phyloP scores from a whole-genome alignment of 2,888 invertebrate species.

The Nymphalis urticae region DNA sequence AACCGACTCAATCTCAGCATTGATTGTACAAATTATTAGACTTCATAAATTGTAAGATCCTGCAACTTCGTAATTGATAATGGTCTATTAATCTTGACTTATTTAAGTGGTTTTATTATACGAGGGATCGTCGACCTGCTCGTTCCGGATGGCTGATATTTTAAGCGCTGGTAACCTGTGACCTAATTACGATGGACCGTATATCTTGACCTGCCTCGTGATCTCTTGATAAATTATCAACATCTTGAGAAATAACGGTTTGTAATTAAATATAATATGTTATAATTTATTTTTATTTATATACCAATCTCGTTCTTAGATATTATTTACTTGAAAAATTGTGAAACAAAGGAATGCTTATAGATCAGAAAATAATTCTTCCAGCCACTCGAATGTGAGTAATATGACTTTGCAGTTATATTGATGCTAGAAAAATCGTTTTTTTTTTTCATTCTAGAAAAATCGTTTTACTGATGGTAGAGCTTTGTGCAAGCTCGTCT shows the following conservation, averaged over 20 bases:
- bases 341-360: too few species aligned
- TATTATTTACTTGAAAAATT: too few species aligned
- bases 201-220: slow-evolving; percentile 28
- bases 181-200: slow-evolving; percentile 29
- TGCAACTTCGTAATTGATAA: slow-evolving; percentile 56
- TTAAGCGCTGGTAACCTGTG: slow-evolving; percentile 29
- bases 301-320: too few species aligned
- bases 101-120: slow-evolving; percentile 40
- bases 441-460: too few species aligned
- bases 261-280: not conserved
- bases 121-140: slow-evolving; percentile 33
- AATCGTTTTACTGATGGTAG: too few species aligned
- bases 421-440: too few species aligned
- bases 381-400: too few species aligned
- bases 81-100: slow-evolving; percentile 52
- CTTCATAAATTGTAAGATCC: slow-evolving; percentile 37
- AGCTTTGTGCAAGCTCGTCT: too few species aligned
- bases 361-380: too few species aligned
- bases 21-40: slow-evolving; percentile 40
- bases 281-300: not conserved
- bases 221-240: slow-evolving; percentile 23
- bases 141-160: slow-evolving; percentile 30
- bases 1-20: slow-evolving; percentile 35
- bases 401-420: too few species aligned
- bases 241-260: not conserved